Evolutionary conservation across 2,888 invertebrate genomes (phyloP).

Genomic region (Aleiodes alternator): DNA sequence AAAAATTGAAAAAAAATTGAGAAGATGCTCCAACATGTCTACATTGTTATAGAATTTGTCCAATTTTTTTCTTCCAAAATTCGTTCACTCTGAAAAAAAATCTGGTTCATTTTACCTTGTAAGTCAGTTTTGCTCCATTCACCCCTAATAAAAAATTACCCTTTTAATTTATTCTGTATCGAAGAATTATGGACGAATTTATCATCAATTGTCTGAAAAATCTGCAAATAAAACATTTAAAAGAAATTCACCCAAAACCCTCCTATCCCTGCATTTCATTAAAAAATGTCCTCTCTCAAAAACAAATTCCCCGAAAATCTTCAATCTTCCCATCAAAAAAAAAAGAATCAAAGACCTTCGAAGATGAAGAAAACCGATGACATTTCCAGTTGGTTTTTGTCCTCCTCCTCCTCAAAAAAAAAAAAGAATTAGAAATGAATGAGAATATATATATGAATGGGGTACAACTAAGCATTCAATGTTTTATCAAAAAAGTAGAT

Average conservation of each 20-base stretch:
- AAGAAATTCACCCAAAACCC: not conserved
- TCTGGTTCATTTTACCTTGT: no score
- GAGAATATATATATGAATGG: constrained; percentile 56
- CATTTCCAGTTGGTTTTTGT: constrained; percentile 66
- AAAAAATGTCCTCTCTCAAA: not conserved
- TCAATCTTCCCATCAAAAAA: constrained; percentile 42
- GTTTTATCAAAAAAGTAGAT: constrained; percentile 69
- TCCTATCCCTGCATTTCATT: constrained; percentile 9
- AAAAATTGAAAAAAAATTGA: no score
- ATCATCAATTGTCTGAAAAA: no score
- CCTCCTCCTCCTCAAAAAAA: constrained; percentile 50
- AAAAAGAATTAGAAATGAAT: constrained; percentile 52
- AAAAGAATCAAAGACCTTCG: constrained; percentile 30
- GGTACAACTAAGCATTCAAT: constrained; percentile 64
- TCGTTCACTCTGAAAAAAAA: no score
- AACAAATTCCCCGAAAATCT: constrained; percentile 20
- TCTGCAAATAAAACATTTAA: not conserved
- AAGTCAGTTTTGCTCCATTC: no score
- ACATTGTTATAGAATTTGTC: no score
- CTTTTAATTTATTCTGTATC: no score
- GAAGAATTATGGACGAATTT: no score
- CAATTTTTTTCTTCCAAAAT: no score
- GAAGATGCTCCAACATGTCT: no score
- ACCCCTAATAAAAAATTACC: no score
- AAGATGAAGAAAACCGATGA: constrained; percentile 59